Evolutionary conservation across 92 coral and sea anemone species (phyloP), one percentile per base, ranked within the genome.

Genomic region (Phenganax stokvisi): DNA sequence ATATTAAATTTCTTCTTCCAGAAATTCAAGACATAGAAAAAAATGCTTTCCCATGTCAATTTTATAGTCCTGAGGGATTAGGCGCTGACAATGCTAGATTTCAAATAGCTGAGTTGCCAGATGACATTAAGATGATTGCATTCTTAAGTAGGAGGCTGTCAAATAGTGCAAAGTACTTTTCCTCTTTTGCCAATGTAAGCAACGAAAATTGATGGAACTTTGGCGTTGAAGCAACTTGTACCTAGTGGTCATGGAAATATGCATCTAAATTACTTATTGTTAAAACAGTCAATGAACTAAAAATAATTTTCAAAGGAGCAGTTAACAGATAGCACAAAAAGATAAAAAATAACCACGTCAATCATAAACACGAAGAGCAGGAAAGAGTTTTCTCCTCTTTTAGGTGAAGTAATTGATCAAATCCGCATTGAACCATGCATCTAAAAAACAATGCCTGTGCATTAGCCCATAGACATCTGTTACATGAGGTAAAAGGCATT

Each of bases 121-220:
- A 85, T 85, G 86, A 85, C 62, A 85, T 71, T 85, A 85, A 85
- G 61, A 85, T 72, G 87, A 27, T 59, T 15, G 85, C 81, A 9
- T 82, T 56, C 37, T 61, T 72, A 28, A 27, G 72, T 56, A 56
- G 75, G 62, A 62, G 67, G 52, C 79, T 75, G 54, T 61, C 71
- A 47, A 81, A 73, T 66, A 80, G 85, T 73, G 79, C 76, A 10
- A 82, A 74, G 61, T 82, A 72, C 53, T 83, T 74, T 44, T 83
- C 75, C 51, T 53, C 86, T 31, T 83, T 83, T 83, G 86, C 81
- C 59, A 57, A 74, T 74, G 86, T 83, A 12, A 57, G 73, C 10
- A 20, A 44, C 16, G 62, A 75, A 55, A 56, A 64, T 75, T 55
- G 64, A 16, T 75, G 81, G 81, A 0, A 83, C 68, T 16, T 83